Base-by-base conservation (phyloP, 2,113 vertebrate species). In the Drymodes brunneopygia region DNA sequence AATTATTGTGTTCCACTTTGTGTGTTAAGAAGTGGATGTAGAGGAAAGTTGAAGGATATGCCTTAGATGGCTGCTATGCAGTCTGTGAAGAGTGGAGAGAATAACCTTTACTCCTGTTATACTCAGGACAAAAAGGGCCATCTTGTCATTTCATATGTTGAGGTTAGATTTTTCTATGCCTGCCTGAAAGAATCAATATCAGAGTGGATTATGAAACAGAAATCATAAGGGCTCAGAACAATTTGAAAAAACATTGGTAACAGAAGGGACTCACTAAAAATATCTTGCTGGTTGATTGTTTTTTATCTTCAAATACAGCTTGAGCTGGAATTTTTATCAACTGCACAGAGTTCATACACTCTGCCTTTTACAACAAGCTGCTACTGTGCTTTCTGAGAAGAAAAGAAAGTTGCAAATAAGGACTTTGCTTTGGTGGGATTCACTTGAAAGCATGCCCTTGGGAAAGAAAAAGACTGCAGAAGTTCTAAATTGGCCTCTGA, bases 401-500 rank as follows among this genome's bases (percentile, higher is more conserved):
- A 82, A 90, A 81, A 83, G 79, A 60, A 82, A n/a, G 71, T 86
- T 88, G 51, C 71, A 89, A 92, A 54, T 66, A 87, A 93, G 53
- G 54, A 58, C 50, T 88, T 72, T 90, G 6, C 47, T 92, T 91
- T 89, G 82, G 16, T 48, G 9, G 14, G 45, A 60, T 70, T 86
- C 61, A 77, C 84, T 91, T 92, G 89, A 92, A 94, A 95, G 71
- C n/a, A 9, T 86, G 38, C 75, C 86, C 57, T 91, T 86, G 82
- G 71, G 90, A 94, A 91, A 93, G 90, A 66, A 81, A 38, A 90
- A 67, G 44, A 12, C 51, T 88, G 57, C 3, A 57, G 71, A 74
- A 81, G 33, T 81, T 90, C 71, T 71, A 71, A 92, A 42, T 31
- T 96, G 87, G 90, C 78, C 44, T 80, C 58, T 88, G 79, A 88